A percentile compares a stretch with the other conserved stretches of the same genome.
phyloP scores from a whole-genome alignment of 2,797 vertebrate genomes.

The Molossus alvarezi region DNA sequence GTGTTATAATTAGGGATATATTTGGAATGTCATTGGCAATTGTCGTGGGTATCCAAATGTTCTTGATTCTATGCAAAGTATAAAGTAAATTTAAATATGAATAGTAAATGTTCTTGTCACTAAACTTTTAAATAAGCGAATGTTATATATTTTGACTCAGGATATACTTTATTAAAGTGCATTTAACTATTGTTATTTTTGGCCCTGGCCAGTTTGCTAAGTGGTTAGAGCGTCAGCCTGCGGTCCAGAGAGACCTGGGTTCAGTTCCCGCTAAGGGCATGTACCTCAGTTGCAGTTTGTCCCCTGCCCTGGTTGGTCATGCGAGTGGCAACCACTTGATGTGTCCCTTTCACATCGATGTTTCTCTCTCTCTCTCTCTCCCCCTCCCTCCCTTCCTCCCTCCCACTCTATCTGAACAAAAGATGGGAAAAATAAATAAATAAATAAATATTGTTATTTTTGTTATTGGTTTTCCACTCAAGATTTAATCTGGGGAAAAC shows the following conservation, averaged over 20 bases:
- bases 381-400: no score
- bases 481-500: background rate
- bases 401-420: no score
- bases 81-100: constrained; percentile 19
- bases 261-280: no score
- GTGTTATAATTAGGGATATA: constrained; percentile 34
- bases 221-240: no score
- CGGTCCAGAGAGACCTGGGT: no score
- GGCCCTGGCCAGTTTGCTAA: no score
- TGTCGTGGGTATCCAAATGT: constrained; percentile 46
- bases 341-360: no score
- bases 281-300: no score
- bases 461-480: background rate
- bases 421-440: no score
- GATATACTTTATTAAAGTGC: background rate
- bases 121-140: constrained; percentile 3
- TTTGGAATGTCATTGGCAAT: constrained; percentile 51
- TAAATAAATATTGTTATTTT: constrained; percentile 3
- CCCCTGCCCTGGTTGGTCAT: no score
- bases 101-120: constrained; percentile 1
- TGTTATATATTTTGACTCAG: background rate
- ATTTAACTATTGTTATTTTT: constrained; percentile 20
- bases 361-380: no score
- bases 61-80: constrained; percentile 21
- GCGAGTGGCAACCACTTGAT: no score